Base-by-base conservation (phyloP, 1,140 invertebrate genomes). In the Trichomalopsis sarcophagae region DNA sequence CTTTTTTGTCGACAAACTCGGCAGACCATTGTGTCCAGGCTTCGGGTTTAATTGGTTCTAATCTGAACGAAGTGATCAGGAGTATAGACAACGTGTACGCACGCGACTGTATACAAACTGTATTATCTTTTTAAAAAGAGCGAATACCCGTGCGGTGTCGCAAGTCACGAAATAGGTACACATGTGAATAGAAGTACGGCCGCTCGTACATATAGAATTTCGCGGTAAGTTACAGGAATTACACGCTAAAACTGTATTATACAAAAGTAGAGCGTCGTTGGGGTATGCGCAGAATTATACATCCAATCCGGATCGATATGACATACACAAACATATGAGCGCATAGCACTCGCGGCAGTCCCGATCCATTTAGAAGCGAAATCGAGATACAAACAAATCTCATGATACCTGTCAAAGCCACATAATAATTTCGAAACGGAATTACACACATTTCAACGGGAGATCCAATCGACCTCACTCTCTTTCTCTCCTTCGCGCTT, bases 1-100 rank as follows among this genome's bases (percentile, higher is more conserved):
- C 47, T 84, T 78, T 77, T 33, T 84, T 80, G 27, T 1, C 74
- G 11, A 10, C 33, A 74, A 30, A 47, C 14, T 14, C 6, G 47
- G 2, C 14, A 11, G 36, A 10, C n/a, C 40, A 76, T 81, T 85
- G 55, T 76, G 73, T 69, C 40, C 79, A 47, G 7, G 47, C 17
- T 62, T 76, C 14, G 55, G n/a, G 2, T 81, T 85, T 81, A 85
- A 85, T 81, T 85, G 73, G 47, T 81, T 81, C 23, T 40, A 85
- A 85, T 85, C 73, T 50, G n/a, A 7, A 44, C 47, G 4, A 50
- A 44, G 33, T 55, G 73, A 85, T 81, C 50, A 13, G 33, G 33
- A 36, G 17, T 1, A 6, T 73, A 47, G 21, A 11, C 7, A 50
- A 10, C 21, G 21, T 62, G 79, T 73, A 55, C 23, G 68, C 36